Evolutionary conservation across 2,113 vertebrate genomes (phyloP).

Genomic region (Laterallus jamaicensis): DNA sequence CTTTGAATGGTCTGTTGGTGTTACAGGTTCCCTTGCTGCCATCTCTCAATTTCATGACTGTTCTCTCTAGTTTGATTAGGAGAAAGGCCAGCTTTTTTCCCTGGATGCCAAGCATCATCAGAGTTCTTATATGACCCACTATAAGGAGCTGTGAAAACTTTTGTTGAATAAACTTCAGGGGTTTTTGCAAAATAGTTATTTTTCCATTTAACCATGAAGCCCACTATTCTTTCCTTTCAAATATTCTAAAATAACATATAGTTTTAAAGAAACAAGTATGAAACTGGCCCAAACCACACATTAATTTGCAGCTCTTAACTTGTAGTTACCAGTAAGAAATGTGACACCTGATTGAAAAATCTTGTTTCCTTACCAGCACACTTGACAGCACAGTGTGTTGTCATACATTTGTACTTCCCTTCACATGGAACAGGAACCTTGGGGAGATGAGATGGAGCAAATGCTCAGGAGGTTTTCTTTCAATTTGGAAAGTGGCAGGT

Average conservation of each 20-base stretch:
- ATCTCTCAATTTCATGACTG: neutral
- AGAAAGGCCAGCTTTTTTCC: neutral
- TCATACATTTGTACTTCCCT: neutral
- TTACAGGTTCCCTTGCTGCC: neutral
- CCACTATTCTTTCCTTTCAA: neutral
- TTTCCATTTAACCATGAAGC: neutral
- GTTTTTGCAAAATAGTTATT: neutral
- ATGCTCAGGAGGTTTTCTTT: neutral
- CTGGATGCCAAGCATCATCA: neutral
- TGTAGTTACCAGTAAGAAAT: neutral
- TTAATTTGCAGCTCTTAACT: neutral
- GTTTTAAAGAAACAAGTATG: neutral
- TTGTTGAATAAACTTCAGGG: neutral
- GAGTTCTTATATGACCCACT: neutral
- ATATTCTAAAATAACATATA: neutral
- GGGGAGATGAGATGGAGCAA: neutral
- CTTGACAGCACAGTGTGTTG: neutral
- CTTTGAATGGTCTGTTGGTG: neutral
- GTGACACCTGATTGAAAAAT: neutral
- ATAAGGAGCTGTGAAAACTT: neutral
- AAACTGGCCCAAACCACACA: neutral
- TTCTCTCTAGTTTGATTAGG: neutral
- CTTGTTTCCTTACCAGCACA: neutral
- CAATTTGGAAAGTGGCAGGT: neutral
- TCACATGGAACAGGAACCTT: neutral